Percentiles rank a stretch among this genome's conserved stretches.
These are phyloP conservation scores for Carcina quercana DNA, from an alignment of 2,888 invertebrate species.

Conservation along the genomic window DNA sequence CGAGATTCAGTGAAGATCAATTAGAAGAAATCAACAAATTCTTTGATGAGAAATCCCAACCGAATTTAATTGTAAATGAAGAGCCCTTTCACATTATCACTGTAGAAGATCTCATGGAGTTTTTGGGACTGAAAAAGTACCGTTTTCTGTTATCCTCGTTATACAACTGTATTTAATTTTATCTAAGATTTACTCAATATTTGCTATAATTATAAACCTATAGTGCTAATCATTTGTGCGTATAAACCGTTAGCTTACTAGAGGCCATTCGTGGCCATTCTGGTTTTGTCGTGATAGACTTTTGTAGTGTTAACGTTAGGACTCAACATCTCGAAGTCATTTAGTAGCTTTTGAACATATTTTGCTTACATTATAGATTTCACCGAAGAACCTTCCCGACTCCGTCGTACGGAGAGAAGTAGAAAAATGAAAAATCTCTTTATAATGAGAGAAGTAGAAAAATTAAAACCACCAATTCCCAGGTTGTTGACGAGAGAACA, in stretches of 20 bases:
- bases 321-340: too few species aligned
- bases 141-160: too few species aligned
- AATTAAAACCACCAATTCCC: constrained; percentile 35
- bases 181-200: too few species aligned
- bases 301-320: too few species aligned
- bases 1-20: constrained; percentile 46
- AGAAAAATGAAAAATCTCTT: too few species aligned
- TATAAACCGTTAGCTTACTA: too few species aligned
- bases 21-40: constrained; percentile 37
- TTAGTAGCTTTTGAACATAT: too few species aligned
- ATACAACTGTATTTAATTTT: too few species aligned
- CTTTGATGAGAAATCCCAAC: constrained; percentile 46
- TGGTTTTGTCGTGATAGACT: too few species aligned
- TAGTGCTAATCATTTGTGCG: too few species aligned
- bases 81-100: constrained; percentile 44
- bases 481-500: constrained; percentile 50
- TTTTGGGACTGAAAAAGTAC: constrained; percentile 55
- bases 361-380: constrained; percentile 29
- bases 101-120: constrained; percentile 38
- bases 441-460: constrained; percentile 50
- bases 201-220: too few species aligned
- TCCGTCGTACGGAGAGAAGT: constrained; percentile 49
- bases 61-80: constrained; percentile 35
- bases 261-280: too few species aligned
- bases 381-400: constrained; percentile 53